These are phyloP conservation scores for Trididemnum clinides DNA, from an alignment of 23 tunicate species.

Conservation along the genomic window DNA sequence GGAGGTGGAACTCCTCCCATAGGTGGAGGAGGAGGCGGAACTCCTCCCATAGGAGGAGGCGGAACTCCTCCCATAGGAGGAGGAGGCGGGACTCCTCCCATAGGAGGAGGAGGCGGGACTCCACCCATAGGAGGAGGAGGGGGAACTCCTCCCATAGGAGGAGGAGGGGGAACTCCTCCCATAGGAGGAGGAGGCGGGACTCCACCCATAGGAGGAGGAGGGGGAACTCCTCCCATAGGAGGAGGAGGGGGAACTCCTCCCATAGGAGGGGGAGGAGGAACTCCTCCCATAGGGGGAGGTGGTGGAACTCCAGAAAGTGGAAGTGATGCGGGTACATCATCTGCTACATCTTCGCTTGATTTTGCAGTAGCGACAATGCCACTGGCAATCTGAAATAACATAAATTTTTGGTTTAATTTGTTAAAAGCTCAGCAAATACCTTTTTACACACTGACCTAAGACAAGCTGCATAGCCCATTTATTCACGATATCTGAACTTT, in stretches of 20 bases:
- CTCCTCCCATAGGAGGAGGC: conserved; percentile 31
- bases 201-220: conserved; percentile 45
- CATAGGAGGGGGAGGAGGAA: not conserved
- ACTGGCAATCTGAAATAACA: conserved; percentile 10
- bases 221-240: conserved; percentile 39
- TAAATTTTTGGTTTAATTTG: too few species aligned
- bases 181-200: conserved; percentile 71
- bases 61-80: conserved; percentile 36
- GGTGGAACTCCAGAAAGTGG: conserved; percentile 5
- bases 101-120: conserved; percentile 50
- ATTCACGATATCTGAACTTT: not conserved
- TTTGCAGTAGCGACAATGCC: not conserved
- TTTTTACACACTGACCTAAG: not conserved
- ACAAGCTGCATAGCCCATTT: not conserved
- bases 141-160: conserved; percentile 21
- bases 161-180: conserved; percentile 25
- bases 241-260: conserved; percentile 32
- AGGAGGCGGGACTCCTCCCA: conserved; percentile 40
- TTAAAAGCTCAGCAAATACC: not conserved
- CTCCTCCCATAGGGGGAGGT: conserved; percentile 31
- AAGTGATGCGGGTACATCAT: conserved; percentile 9
- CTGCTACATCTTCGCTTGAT: not conserved
- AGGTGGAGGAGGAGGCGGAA: conserved; percentile 31
- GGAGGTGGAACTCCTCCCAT: conserved; percentile 53
- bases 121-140: conserved; percentile 43